These are phyloP conservation scores for Epizoanthus stellaris DNA, from an alignment of 92 coral and sea anemone species.

Conservation along the genomic window DNA sequence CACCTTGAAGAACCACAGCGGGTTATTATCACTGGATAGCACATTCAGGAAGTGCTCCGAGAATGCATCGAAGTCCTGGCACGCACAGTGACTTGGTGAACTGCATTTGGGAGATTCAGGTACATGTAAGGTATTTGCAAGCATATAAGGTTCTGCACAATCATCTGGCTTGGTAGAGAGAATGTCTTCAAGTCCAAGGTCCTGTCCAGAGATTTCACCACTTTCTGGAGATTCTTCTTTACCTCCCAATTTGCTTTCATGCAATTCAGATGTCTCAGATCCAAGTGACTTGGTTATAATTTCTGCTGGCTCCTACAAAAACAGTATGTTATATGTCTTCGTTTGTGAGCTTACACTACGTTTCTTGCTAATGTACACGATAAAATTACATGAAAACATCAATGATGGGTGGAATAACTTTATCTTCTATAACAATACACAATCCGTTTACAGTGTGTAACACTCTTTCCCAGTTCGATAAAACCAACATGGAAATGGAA, in stretches of 20 bases:
- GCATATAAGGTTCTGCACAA: background rate
- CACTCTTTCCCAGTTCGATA: no score
- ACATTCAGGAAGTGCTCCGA: slow-evolving; percentile 47
- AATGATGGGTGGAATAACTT: no score
- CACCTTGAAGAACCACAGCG: slow-evolving; percentile 54
- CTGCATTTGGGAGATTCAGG: background rate
- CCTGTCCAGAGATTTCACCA: background rate
- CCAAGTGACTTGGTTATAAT: no score
- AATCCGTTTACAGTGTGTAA: no score
- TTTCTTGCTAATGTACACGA: no score
- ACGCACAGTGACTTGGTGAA: slow-evolving; percentile 10
- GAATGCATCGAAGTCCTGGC: slow-evolving; percentile 52
- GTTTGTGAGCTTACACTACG: no score
- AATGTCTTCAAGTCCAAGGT: background rate
- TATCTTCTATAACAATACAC: no score
- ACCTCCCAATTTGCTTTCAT: background rate
- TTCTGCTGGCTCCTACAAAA: no score
- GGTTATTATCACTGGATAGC: slow-evolving; percentile 44
- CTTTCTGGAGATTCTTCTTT: background rate
- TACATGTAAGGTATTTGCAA: no score
- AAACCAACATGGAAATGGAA: no score
- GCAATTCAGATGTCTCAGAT: background rate
- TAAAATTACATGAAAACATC: no score
- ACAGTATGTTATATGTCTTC: no score
- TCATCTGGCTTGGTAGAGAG: background rate